phyloP scores from a whole-genome alignment of 2,113 vertebrate genomes.

The Beaufortia kweichowensis region DNA sequence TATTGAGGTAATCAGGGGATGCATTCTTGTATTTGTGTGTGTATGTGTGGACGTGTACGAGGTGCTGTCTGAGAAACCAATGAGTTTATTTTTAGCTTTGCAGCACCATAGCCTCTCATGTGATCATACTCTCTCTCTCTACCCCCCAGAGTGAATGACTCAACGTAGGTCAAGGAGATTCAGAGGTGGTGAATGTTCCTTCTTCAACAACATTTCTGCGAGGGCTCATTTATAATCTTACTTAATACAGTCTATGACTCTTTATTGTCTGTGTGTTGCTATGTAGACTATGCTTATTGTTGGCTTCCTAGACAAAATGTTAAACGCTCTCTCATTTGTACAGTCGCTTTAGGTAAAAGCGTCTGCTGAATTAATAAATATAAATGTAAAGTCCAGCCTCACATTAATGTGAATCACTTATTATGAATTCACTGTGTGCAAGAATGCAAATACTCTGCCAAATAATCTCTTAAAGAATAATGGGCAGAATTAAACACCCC shows the following conservation, averaged over 20 bases:
- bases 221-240: neutral
- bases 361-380: too few species aligned
- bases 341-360: too few species aligned
- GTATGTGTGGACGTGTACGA: neutral
- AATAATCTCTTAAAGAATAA: neutral
- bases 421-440: neutral
- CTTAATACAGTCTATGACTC: neutral
- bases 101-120: constrained; percentile 42
- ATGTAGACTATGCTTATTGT: too few species aligned
- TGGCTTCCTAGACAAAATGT: too few species aligned
- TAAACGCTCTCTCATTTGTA: too few species aligned
- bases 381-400: neutral
- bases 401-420: neutral
- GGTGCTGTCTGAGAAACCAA: constrained; percentile 36
- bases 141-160: constrained; percentile 42
- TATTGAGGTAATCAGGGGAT: neutral
- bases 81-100: constrained; percentile 42
- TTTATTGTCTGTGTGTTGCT: neutral
- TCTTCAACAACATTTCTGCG: constrained; percentile 12
- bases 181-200: constrained; percentile 6
- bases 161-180: constrained; percentile 40
- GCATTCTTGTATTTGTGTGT: neutral
- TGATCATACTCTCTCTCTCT: constrained; percentile 44
- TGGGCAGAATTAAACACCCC: neutral
- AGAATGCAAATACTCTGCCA: neutral